Conservation (phyloP, 2,888 invertebrate species). For the Aplocera efformata region DNA sequence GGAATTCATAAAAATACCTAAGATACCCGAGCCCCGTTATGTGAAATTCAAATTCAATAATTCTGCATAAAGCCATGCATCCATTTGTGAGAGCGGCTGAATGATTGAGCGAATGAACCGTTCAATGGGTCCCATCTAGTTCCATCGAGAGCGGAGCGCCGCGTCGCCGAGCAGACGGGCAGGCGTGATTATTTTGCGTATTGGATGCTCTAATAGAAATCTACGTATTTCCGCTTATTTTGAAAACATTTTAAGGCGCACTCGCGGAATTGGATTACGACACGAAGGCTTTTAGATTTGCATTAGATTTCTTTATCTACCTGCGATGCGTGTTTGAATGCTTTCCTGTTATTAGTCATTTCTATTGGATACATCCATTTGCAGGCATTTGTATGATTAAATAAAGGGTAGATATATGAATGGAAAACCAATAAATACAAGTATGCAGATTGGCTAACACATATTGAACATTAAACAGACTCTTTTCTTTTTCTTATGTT, state of each 20-base stretch:
- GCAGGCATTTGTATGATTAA: too few relatives aligned
- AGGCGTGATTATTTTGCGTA: slow-evolving; percentile 56
- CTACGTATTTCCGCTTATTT: slow-evolving; percentile 44
- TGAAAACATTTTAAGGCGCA: slow-evolving; percentile 39
- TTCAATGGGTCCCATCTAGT: slow-evolving; percentile 54
- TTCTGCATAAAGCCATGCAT: slow-evolving; percentile 65
- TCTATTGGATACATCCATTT: slow-evolving; percentile 3
- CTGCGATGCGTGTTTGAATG: slow-evolving; percentile 9
- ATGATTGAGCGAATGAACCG: slow-evolving; percentile 58
- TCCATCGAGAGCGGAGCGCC: slow-evolving; percentile 40
- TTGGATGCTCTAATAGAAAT: slow-evolving; percentile 44
- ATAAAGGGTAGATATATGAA: too few relatives aligned
- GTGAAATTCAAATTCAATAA: slow-evolving; percentile 57
- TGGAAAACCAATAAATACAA: too few relatives aligned
- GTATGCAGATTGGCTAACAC: too few relatives aligned
- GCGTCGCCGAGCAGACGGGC: slow-evolving; percentile 41
- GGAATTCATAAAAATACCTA: too few relatives aligned
- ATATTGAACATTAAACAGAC: too few relatives aligned
- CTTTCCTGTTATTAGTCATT: too few relatives aligned
- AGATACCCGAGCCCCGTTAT: slow-evolving; percentile 19
- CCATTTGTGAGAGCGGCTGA: slow-evolving; percentile 50
- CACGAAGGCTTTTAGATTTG: slow-evolving; percentile 32
- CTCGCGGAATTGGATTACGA: slow-evolving; percentile 36
- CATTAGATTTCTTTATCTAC: slow-evolving; percentile 29
- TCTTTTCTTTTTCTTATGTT: too few relatives aligned